Evolutionary conservation across 2,113 vertebrate species (phyloP).

Genomic region (Tenebrosternarchus preto): DNA sequence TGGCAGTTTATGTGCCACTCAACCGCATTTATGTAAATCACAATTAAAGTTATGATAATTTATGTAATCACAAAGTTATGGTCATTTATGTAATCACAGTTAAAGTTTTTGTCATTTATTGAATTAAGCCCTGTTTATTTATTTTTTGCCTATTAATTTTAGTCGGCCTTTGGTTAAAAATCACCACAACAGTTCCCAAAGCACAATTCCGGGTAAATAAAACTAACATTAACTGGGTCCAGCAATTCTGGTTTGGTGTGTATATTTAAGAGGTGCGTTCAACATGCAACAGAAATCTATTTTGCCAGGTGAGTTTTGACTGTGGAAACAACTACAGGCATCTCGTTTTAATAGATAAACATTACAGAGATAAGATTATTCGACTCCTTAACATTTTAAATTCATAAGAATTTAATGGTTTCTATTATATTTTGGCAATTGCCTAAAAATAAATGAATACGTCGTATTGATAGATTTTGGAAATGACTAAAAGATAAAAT

Average conservation of each 20-base stretch:
- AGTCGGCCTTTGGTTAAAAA: slow-evolving; percentile 2
- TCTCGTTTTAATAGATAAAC: slow-evolving; percentile 28
- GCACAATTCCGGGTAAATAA: slow-evolving; percentile 22
- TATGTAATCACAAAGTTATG: too few relatives aligned
- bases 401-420: too few relatives aligned
- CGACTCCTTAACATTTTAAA: too few relatives aligned
- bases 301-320: slow-evolving; percentile 20
- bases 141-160: slow-evolving; percentile 16
- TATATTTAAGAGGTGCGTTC: slow-evolving; percentile 56
- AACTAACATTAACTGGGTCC: slow-evolving; percentile 29
- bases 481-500: neutral
- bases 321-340: slow-evolving; percentile 50
- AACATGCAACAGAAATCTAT: slow-evolving; percentile 48
- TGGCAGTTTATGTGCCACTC: too few relatives aligned
- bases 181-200: slow-evolving; percentile 13
- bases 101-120: too few relatives aligned
- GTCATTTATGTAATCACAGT: too few relatives aligned
- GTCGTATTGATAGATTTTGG: neutral
- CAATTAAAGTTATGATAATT: too few relatives aligned
- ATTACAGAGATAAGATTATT: too few relatives aligned
- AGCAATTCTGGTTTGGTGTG: slow-evolving; percentile 68
- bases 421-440: too few relatives aligned
- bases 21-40: too few relatives aligned
- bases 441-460: neutral
- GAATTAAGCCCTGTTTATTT: too few relatives aligned